Evolutionary conservation across 1,140 invertebrate genomes (phyloP), one percentile per base, ranked within the genome.

Genomic region (Formica selysi): DNA sequence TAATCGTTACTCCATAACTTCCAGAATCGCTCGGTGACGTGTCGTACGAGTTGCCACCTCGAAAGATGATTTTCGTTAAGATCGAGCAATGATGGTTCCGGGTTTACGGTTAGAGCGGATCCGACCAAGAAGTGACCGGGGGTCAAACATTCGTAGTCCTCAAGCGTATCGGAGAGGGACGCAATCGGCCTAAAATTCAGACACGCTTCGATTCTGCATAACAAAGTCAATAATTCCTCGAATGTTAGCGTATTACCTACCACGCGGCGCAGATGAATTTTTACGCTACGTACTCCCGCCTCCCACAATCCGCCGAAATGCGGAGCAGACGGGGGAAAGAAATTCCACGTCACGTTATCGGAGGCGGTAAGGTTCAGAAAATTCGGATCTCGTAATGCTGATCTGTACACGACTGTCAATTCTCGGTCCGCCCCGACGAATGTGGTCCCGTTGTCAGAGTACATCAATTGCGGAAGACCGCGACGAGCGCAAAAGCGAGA

Each of bases 211-310:
- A 84, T 88, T 64, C 90, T 81, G 51, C 87, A 80, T 4, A 70
- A 22, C 4, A 54, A 54, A 1, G 81, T 85, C 3, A 36, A 36
- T 0, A 85, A 11, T 16, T 74, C n/a, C 19, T 80, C 67, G n/a
- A 86, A 90, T 0, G 79, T 91, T 2, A 91, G 76, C 11, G 59
- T 44, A 61, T 88, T 59, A 6, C 80, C 80, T 26, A 88, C 54
- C 2, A 92, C 80, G 0, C 76, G 62, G 32, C 22, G 22, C 22
- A 22, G 0, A 22, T 22, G 22, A 22, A 22, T 22, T 22, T 22
- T 22, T 22, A 22, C 22, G 22, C 22, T 22, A 22, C 22, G 22
- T 22, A 22, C 22, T 22, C 22, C 22, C 22, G 22, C 22, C 22
- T 22, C 22, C 22, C 22, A 22, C 22, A 22, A 22, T 22, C 22